These are phyloP conservation scores for Plagodis pulveraria DNA, from an alignment of 2,888 invertebrate species.

Conservation along the genomic window DNA sequence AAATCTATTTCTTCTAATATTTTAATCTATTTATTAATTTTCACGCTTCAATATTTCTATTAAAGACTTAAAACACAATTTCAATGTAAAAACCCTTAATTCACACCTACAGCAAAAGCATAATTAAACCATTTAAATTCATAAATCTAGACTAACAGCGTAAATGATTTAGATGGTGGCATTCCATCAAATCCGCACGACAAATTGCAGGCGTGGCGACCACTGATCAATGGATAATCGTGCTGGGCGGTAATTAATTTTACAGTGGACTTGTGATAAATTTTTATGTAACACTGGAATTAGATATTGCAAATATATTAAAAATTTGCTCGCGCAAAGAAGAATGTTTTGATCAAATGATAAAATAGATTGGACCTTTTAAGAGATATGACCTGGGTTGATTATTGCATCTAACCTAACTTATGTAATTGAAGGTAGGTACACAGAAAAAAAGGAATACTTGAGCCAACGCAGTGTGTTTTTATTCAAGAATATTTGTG, in stretches of 20 bases:
- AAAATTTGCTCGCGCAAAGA: too few species aligned
- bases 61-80: not conserved
- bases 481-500: too few species aligned
- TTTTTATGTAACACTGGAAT: not conserved
- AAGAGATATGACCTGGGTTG: not conserved
- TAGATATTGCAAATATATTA: not conserved
- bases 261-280: not conserved
- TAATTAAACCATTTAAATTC: conserved; percentile 8
- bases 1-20: too few species aligned
- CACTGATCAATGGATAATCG: conserved; percentile 30
- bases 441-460: too few species aligned
- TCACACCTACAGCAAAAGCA: not conserved
- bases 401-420: too few species aligned
- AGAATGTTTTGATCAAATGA: not conserved
- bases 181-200: conserved; percentile 31
- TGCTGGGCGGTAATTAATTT: conserved; percentile 25
- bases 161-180: conserved; percentile 5
- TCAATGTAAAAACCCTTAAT: not conserved
- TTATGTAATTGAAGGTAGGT: too few species aligned
- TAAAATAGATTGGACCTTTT: not conserved
- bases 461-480: too few species aligned
- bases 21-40: too few species aligned
- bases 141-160: conserved; percentile 24
- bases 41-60: too few species aligned
- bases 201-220: conserved; percentile 32